A percentile compares a stretch with the other conserved stretches of the same genome.
phyloP scores from a whole-genome alignment of 2,113 vertebrate species.

The Orycteropus afer region DNA sequence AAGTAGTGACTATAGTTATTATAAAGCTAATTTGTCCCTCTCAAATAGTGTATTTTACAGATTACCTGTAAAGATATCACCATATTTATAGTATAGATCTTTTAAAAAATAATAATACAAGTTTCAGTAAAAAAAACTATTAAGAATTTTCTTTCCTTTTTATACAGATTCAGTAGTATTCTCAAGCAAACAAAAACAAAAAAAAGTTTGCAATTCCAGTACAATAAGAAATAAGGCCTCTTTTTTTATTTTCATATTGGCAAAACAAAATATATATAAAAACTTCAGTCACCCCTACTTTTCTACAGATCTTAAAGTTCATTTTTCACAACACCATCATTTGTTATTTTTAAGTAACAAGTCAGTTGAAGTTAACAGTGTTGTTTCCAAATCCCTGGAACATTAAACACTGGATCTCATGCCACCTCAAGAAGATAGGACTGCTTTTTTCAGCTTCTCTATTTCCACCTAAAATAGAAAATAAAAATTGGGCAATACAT shows the following conservation, averaged over 20 bases:
- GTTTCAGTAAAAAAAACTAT: slow-evolving; percentile 88
- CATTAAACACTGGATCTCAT: slow-evolving; percentile 57
- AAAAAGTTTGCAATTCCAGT: slow-evolving; percentile 89
- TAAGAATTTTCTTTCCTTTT: slow-evolving; percentile 89
- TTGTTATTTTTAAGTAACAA: slow-evolving; percentile 76
- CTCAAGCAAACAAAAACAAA: slow-evolving; percentile 88
- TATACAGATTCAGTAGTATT: slow-evolving; percentile 99
- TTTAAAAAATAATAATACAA: slow-evolving; percentile 89
- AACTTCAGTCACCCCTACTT: slow-evolving; percentile 68
- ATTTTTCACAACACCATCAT: slow-evolving; percentile 81
- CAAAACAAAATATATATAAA: slow-evolving; percentile 87
- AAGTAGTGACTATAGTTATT: slow-evolving; percentile 82
- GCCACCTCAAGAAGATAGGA: slow-evolving; percentile 90
- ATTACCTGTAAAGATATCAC: slow-evolving; percentile 87
- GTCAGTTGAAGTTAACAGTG: slow-evolving; percentile 76
- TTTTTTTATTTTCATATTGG: slow-evolving; percentile 88
- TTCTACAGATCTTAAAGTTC: slow-evolving; percentile 81
- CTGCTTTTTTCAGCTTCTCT: slow-evolving; percentile 93
- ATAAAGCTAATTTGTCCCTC: slow-evolving; percentile 82
- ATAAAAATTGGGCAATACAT: slow-evolving; percentile 44
- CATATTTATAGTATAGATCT: slow-evolving; percentile 89
- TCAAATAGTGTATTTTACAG: slow-evolving; percentile 86
- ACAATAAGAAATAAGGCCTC: slow-evolving; percentile 97
- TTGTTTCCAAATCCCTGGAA: slow-evolving; percentile 68
- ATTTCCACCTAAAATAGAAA: slow-evolving; percentile 91